phyloP scores from a whole-genome alignment of 2,113 vertebrate species.

The Cyphotilapia sp. region DNA sequence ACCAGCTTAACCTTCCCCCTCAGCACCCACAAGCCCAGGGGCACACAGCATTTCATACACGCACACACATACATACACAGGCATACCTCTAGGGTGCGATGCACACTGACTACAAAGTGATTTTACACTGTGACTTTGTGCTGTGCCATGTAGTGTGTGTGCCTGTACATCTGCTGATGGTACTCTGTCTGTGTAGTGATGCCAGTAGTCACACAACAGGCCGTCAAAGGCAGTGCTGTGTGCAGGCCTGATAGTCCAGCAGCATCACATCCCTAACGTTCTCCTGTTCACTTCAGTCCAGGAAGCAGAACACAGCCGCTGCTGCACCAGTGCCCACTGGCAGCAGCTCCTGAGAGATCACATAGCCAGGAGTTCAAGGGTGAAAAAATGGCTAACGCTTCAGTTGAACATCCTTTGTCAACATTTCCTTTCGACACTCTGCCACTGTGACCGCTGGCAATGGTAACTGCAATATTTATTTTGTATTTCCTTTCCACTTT shows the following conservation, averaged over 20 bases:
- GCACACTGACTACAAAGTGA: constrained; percentile 63
- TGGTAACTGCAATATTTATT: background rate
- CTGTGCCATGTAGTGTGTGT: constrained; percentile 41
- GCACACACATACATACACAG: background rate
- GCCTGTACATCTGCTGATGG: constrained; percentile 45
- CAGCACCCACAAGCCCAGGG: constrained; percentile 36
- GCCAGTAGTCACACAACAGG: constrained; percentile 62
- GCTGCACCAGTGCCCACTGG: constrained; percentile 29
- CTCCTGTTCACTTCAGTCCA: constrained; percentile 31
- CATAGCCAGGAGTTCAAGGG: constrained; percentile 36
- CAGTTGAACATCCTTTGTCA: background rate
- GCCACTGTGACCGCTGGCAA: background rate
- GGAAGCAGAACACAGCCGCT: constrained; percentile 28
- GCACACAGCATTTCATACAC: constrained; percentile 1
- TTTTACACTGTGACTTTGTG: constrained; percentile 62
- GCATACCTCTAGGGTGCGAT: constrained; percentile 34
- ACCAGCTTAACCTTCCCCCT: constrained; percentile 53
- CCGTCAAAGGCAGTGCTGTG: constrained; percentile 59
- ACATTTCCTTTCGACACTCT: background rate
- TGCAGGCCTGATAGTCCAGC: constrained; percentile 54
- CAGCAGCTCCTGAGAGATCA: constrained; percentile 24
- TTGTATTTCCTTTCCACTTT: background rate
- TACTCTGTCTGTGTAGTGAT: constrained; percentile 63
- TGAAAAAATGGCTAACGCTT: constrained; percentile 1
- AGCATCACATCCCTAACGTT: constrained; percentile 9